phyloP scores from a whole-genome alignment of 2,113 vertebrate genomes.

The Oxyura jamaicensis region DNA sequence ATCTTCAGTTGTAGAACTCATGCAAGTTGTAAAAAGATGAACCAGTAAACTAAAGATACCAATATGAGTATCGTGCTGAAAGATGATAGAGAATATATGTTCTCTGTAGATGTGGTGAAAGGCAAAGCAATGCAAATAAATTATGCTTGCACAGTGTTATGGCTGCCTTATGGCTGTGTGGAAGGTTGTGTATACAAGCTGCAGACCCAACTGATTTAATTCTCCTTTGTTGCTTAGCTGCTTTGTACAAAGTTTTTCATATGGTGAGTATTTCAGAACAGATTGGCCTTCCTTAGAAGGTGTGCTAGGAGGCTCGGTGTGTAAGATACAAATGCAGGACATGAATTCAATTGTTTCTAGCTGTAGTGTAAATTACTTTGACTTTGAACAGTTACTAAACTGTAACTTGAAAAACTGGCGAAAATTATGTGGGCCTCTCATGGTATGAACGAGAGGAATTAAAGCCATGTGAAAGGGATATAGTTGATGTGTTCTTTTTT shows the following conservation, averaged over 20 bases:
- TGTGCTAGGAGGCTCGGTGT: neutral
- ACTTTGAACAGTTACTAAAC: neutral
- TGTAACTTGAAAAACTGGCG: neutral
- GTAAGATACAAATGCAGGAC: fast-evolving
- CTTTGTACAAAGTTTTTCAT: neutral
- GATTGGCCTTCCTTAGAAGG: neutral
- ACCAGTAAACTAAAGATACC: neutral
- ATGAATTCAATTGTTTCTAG: neutral
- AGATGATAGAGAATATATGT: neutral
- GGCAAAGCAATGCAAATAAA: fast-evolving
- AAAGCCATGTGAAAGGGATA: neutral
- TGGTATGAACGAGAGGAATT: neutral
- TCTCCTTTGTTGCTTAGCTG: neutral
- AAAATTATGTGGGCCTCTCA: fast-evolving
- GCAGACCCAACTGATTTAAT: neutral
- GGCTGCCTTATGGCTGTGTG: neutral
- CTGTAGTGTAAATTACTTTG: neutral
- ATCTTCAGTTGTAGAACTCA: neutral
- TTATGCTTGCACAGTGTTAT: neutral
- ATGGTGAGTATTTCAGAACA: neutral
- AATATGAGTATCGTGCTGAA: neutral
- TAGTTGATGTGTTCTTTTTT: neutral
- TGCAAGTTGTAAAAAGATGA: neutral
- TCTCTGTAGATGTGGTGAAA: neutral
- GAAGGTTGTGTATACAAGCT: neutral